Conservation (phyloP, 2,113 vertebrate species). For the Prunella fulvescens region DNA sequence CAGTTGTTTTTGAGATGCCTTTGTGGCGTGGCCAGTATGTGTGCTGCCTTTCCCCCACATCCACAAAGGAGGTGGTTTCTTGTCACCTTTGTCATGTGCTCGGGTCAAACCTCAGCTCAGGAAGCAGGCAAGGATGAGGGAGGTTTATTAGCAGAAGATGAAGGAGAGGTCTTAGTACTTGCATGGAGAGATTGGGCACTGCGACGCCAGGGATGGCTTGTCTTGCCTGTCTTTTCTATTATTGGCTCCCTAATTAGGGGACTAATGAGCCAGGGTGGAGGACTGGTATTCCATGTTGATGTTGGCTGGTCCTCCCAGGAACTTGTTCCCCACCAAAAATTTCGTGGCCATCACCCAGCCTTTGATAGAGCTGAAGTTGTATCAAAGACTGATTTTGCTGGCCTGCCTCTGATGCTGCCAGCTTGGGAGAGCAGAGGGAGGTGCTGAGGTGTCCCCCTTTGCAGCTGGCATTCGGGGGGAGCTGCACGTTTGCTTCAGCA, state of each 20-base stretch:
- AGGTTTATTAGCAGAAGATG: neutral
- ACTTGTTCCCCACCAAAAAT: neutral
- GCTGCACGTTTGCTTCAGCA: neutral
- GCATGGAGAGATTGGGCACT: neutral
- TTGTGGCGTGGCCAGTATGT: neutral
- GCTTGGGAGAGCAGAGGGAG: neutral
- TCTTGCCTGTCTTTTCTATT: neutral
- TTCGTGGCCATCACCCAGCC: accelerated
- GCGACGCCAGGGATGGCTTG: accelerated
- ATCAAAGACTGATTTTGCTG: neutral
- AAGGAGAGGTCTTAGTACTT: neutral
- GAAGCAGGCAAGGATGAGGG: neutral
- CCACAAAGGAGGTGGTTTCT: neutral
- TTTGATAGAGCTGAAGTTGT: accelerated
- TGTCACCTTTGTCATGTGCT: accelerated
- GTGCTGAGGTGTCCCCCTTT: neutral
- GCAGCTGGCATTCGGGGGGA: accelerated
- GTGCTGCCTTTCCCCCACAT: neutral
- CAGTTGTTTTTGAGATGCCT: neutral
- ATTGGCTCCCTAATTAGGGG: neutral
- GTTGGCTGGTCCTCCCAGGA: neutral
- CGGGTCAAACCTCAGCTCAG: neutral
- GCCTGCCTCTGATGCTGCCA: accelerated
- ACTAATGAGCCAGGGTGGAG: accelerated
- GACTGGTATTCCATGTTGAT: accelerated